A percentile compares a stretch with the other conserved stretches of the same genome.
phyloP scores from a whole-genome alignment of 2,797 vertebrate species.

The Eulemur albifrons region DNA sequence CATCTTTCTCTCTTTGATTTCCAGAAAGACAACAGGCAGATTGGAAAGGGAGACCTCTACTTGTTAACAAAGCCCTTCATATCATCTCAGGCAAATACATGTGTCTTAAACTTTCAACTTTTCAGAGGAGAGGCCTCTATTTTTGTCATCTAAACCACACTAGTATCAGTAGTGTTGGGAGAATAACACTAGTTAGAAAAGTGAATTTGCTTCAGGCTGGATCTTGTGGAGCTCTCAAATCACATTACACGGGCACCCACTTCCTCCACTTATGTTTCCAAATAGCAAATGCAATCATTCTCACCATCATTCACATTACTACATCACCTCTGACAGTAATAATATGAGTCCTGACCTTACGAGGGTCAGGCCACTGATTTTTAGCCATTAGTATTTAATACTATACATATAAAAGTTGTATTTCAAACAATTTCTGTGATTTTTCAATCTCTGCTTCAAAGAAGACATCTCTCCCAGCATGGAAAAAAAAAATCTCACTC shows the following conservation, averaged over 20 bases:
- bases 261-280: not conserved
- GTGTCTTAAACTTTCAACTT: not conserved
- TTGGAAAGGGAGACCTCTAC: not conserved
- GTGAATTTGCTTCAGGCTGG: not conserved
- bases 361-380: not conserved
- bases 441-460: conserved; percentile 24
- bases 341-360: not conserved
- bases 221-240: not conserved
- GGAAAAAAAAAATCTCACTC: not conserved
- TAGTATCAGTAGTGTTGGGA: not conserved
- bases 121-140: not conserved
- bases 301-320: not conserved
- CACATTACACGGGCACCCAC: not conserved
- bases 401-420: not conserved
- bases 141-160: not conserved
- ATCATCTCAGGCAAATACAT: not conserved
- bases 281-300: not conserved
- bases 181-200: not conserved
- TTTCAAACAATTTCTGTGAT: not conserved
- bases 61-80: not conserved
- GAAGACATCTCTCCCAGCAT: not conserved
- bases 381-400: not conserved
- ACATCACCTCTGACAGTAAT: not conserved
- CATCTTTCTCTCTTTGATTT: not conserved
- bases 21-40: not conserved